Evolutionary conservation across 2,797 vertebrate species (phyloP), one percentile per base, ranked within the genome.

Genomic region (Mastacembelus armatus): DNA sequence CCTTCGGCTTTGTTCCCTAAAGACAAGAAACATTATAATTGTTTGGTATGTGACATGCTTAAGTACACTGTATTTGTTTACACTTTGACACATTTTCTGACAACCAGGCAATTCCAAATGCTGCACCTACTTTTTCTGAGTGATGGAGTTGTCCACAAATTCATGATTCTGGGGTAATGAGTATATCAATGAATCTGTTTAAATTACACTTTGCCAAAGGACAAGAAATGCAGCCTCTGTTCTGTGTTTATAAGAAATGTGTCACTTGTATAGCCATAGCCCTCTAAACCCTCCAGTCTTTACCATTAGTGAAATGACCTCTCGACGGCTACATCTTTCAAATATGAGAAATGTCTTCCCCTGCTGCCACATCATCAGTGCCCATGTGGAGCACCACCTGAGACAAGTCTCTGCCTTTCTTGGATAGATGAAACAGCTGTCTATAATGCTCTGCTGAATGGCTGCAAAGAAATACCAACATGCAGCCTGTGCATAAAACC

Each of bases 401-500:
- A 83, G 73, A 83, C 62, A 39, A 65, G 19, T 74, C 43, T 57
- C 30, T 57, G 54, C 50, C 38, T 71, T 36, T 54, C 52, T 57
- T 19, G 27, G 19, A 26, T 39, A 36, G 58, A 66, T 63, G 54
- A 67, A 83, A 71, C 71, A 82, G 48, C 75, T 69, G 72, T 77
- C 58, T 55, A 14, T 65, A 81, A 78, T 80, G 72, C 63, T 66
- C 39, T 40, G 66, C 60, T 82, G 79, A 87, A 88, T 52, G 61
- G 68, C 83, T 84, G 79, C 29, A 19, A 84, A 80, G 67, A 77
- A 72, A 72, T 77, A 38, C 42, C 57, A 51, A 83, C 81, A 77
- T 81, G 77, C 64, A 77, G 66, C 44, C 66, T 77, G 54, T 44
- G 66, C 44, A 79, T 85, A 78, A 89, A 84, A 79, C 83, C 80